Base-by-base conservation (phyloP, 2,113 vertebrate genomes). In the Lagopus leucura region DNA sequence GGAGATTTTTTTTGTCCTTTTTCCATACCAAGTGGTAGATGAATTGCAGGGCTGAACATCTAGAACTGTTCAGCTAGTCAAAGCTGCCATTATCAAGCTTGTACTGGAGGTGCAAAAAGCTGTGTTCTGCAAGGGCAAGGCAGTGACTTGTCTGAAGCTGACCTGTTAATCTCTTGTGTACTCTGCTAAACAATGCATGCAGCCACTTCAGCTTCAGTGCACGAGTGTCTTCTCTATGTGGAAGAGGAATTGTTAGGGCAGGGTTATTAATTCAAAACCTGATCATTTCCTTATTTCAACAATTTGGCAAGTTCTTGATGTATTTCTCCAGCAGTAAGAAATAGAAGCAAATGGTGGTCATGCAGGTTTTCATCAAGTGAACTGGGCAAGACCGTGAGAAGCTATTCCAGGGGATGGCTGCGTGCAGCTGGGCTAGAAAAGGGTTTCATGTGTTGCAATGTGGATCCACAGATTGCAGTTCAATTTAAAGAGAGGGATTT, bases 61-160 rank as follows among this genome's bases (percentile, higher is more conserved):
- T 60, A 17, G 77, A 21, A 18, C n/a, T 78, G n/a, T 57, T 84
- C 42, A 57, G 69, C 22, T 21, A n/a, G 72, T 52, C 69, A 6
- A 7, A 76, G 69, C 55, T 89, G 65, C 34, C 5, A 4, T 61
- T 40, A 67, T 43, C 13, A 3, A 13, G 57, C 43, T 67, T 45
- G 38, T 75, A 70, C 74, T 47, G 90, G 88, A 96, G 94, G 89
- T 64, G 83, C 27, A 55, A 77, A 86, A 74, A 92, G 75, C 81
- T 11, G n/a, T 69, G 32, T 30, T 54, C 63, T 58, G 82, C 76
- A 78, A 73, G 94, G 91, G 73, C 85, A 42, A 50, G 77, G 8
- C 13, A 10, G 61, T n/a, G 77, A 2, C 86, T 94, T 92, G 27
- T 93, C 80, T 91, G 93, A 66, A 64, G 89, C 86, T 85, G 92